A percentile compares a stretch with the other conserved stretches of the same genome.
These are phyloP conservation scores for Scolopax rusticola DNA, from an alignment of 2,797 vertebrate species.

Conservation along the genomic window DNA sequence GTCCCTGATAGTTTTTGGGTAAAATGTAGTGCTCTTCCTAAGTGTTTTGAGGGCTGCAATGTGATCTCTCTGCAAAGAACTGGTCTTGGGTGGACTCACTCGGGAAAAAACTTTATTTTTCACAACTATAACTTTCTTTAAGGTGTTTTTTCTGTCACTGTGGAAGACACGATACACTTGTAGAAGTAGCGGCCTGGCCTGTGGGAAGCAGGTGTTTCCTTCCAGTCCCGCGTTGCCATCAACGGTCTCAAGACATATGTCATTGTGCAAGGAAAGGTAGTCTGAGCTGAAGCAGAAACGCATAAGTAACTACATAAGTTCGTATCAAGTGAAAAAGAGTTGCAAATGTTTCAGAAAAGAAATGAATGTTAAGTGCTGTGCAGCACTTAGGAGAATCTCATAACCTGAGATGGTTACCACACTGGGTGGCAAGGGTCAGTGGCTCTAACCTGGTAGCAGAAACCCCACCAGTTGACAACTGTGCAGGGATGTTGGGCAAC, in stretches of 20 bases:
- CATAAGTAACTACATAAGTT: background rate
- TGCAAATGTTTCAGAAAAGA: background rate
- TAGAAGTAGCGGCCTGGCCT: background rate
- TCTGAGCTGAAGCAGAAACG: background rate
- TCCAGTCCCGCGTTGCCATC: background rate
- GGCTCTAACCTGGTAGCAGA: background rate
- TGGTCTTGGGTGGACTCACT: background rate
- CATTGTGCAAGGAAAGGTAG: background rate
- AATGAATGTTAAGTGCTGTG: background rate
- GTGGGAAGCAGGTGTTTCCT: slow-evolving; percentile 46
- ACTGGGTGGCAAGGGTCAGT: background rate
- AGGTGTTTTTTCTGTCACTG: background rate
- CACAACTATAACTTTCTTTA: background rate
- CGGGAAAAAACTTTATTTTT: background rate
- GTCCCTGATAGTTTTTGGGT: background rate
- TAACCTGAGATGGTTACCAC: background rate
- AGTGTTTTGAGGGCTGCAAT: fast-evolving
- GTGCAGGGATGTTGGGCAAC: fast-evolving
- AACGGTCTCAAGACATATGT: slow-evolving; percentile 34
- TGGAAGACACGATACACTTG: background rate
- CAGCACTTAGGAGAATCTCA: background rate
- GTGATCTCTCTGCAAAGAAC: background rate
- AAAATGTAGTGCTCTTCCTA: fast-evolving
- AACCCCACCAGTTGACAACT: background rate
- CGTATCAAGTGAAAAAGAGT: background rate